phyloP scores from a whole-genome alignment of 2,888 invertebrate species.

The Hetaerina titia region DNA sequence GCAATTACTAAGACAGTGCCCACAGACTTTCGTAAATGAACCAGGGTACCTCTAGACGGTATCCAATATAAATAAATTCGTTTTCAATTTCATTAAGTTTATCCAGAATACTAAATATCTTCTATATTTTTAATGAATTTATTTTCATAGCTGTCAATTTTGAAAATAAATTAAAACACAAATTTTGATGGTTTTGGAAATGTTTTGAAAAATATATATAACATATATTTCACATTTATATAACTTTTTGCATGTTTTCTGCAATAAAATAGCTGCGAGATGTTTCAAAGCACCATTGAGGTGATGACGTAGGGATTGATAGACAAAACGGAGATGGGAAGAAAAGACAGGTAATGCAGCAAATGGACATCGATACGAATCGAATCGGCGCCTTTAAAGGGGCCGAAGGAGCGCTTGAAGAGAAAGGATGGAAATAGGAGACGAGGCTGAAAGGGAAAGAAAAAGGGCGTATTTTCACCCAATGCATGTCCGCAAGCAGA shows the following conservation, averaged over 20 bases:
- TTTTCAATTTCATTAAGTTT: too few relatives aligned
- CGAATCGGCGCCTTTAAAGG: not conserved
- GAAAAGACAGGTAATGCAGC: not conserved
- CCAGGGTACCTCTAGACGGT: too few relatives aligned
- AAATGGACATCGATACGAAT: not conserved
- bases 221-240: not conserved
- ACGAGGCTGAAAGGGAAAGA: not conserved
- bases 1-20: too few relatives aligned
- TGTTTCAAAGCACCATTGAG: not conserved
- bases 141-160: too few relatives aligned
- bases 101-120: too few relatives aligned
- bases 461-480: not conserved
- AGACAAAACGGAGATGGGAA: not conserved
- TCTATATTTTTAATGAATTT: too few relatives aligned
- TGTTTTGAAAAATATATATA: not conserved
- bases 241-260: not conserved
- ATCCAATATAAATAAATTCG: too few relatives aligned
- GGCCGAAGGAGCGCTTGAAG: not conserved
- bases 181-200: too few relatives aligned
- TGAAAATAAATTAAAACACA: too few relatives aligned
- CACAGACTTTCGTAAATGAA: too few relatives aligned
- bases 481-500: not conserved
- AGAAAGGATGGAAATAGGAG: not conserved
- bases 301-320: not conserved
- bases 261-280: not conserved